Evolutionary conservation across 2,888 invertebrate species (phyloP), one percentile per base, ranked within the genome.

Genomic region (Sisyra terminalis): DNA sequence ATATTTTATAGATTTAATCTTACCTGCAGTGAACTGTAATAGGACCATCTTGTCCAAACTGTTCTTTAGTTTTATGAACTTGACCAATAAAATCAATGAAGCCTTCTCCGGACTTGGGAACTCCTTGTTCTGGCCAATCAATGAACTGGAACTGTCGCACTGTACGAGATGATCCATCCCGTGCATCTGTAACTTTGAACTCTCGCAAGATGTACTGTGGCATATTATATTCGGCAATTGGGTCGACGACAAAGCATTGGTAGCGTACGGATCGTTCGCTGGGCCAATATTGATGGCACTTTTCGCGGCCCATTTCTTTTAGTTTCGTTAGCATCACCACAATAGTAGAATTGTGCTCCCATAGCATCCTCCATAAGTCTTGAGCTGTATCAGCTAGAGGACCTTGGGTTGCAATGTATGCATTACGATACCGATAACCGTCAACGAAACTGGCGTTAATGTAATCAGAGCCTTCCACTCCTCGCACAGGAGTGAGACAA

Each of bases 61-160:
- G 97, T 58, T 96, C 94, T 67, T 99, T 98, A 42, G 98, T 98
- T 67, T 97, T 97, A 68, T 99, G 98, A 39, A 99, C 96, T 63
- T 98, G 97, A 6, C 96, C 94, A 52, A 99, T 89, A 67, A 98
- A 98, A 65, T 99, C 97, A 52, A 98, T 96, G 66, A 99, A 98
- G 32, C 93, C 93, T 59, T 98, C 98, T 1, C 94, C 96, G 32
- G 89, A 90, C 62, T 94, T 94, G 7, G 98, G 98, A 29, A 96
- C 94, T 16, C 94, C 89, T 59, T 86, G 93, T 58, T 84, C 98
- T 0, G 92, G 92, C 92, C 92, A 92, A 62, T 92, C 92, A 45
- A 86, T 89, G 65, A 92, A 92, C 58, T 92, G 94, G 71, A 96
- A 96, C 64, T 96, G 94, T 42, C 94, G 75, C 30, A 96, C 83